phyloP scores from a whole-genome alignment of 2,797 vertebrate genomes.

The Sylvilagus floridanus region DNA sequence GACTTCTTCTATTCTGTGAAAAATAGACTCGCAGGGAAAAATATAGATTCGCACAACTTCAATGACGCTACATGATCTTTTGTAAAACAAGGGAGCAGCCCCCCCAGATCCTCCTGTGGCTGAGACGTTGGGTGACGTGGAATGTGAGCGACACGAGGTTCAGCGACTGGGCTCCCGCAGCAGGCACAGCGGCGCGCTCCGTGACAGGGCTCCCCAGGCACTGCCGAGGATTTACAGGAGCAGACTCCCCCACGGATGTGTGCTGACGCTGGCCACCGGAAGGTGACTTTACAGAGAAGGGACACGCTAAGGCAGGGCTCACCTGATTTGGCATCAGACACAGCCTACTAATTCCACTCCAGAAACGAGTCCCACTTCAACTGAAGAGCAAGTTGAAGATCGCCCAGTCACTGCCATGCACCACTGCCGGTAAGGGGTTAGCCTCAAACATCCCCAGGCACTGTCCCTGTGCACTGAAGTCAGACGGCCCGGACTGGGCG shows the following conservation, averaged over 20 bases:
- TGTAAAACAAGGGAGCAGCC: constrained; percentile 18
- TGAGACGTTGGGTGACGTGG: neutral
- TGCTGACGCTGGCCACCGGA: neutral
- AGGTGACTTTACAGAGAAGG: constrained; percentile 5
- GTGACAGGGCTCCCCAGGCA: neutral
- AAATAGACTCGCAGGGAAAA: constrained; percentile 77
- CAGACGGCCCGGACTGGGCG: neutral
- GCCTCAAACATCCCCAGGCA: neutral
- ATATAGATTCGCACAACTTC: constrained; percentile 68
- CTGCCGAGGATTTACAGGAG: neutral
- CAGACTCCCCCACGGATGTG: neutral
- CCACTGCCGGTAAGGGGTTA: neutral
- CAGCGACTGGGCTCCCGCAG: fast-evolving
- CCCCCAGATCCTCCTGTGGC: constrained; percentile 23
- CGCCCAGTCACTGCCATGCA: neutral
- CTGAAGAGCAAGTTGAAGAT: neutral
- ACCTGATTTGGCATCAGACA: neutral
- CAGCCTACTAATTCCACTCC: neutral
- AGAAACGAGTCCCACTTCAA: neutral
- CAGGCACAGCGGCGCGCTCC: neutral
- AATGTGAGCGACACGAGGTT: neutral
- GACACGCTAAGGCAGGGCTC: neutral
- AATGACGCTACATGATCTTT: constrained; percentile 49
- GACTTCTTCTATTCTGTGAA: constrained; percentile 70
- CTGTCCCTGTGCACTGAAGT: neutral